These are phyloP conservation scores for Neuroterus valhalla DNA, from an alignment of 1,140 invertebrate species.

Conservation along the genomic window DNA sequence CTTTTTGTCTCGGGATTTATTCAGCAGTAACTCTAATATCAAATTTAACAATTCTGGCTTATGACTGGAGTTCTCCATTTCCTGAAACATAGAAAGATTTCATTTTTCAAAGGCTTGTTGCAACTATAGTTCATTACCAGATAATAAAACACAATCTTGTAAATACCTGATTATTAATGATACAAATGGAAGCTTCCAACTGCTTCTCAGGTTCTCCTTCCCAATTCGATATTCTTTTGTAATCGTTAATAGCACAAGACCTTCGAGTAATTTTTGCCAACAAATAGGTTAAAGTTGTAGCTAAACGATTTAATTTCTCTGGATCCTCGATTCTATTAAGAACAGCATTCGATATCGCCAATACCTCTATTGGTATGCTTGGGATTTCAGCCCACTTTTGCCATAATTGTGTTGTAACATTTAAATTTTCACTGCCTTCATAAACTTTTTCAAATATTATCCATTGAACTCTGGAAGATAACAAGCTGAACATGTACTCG, in stretches of 20 bases:
- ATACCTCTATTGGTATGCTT: constrained; percentile 60
- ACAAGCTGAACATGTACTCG: constrained; percentile 66
- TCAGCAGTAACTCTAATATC: constrained; percentile 60
- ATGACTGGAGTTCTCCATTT: constrained; percentile 13
- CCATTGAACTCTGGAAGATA: constrained; percentile 54
- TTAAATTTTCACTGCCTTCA: not conserved
- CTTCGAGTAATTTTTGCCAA: constrained; percentile 49
- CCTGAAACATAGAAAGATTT: not conserved
- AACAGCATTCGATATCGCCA: constrained; percentile 58
- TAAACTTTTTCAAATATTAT: constrained; percentile 42
- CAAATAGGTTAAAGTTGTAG: constrained; percentile 50
- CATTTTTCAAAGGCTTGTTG: not conserved
- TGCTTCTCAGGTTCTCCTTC: not conserved
- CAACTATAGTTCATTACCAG: not conserved
- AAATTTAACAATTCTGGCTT: constrained; percentile 60
- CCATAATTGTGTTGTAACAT: constrained; percentile 25
- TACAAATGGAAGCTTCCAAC: not conserved
- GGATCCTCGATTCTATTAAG: constrained; percentile 25
- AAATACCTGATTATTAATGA: not conserved
- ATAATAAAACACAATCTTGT: not conserved
- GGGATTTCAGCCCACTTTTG: constrained; percentile 52
- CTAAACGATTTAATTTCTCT: constrained; percentile 39
- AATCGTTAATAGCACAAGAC: constrained; percentile 53
- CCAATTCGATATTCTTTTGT: constrained; percentile 39
- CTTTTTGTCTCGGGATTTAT: constrained; percentile 39